phyloP scores from a whole-genome alignment of 1,140 invertebrate species.

The Dolichoris vasculosae region DNA sequence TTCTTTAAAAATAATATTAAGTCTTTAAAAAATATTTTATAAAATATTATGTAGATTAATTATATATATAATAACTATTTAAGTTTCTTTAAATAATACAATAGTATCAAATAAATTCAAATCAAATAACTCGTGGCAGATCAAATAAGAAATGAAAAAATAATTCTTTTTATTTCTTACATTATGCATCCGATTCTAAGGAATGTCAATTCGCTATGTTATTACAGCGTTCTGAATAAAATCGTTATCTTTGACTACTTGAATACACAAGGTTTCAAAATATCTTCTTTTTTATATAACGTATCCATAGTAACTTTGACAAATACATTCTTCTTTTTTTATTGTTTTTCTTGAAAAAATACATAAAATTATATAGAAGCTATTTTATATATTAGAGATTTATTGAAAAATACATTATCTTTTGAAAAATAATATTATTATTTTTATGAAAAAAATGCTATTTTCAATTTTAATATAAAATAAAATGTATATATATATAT shows the following conservation, averaged over 20 bases:
- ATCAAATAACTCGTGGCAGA: too few relatives aligned
- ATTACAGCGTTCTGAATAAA: neutral
- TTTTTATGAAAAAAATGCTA: neutral
- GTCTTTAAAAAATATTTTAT: too few relatives aligned
- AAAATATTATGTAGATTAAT: too few relatives aligned
- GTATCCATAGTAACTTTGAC: neutral
- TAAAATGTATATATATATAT: neutral
- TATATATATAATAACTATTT: too few relatives aligned
- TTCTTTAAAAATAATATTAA: too few relatives aligned
- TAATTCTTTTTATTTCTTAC: slow-evolving; percentile 25
- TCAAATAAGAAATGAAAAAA: too few relatives aligned
- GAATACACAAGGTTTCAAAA: neutral
- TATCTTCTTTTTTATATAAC: too few relatives aligned
- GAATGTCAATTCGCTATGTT: neutral
- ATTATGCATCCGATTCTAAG: neutral
- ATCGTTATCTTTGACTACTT: neutral
- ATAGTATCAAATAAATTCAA: too few relatives aligned
- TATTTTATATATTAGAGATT: neutral
- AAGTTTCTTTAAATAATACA: too few relatives aligned
- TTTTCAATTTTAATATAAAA: neutral
- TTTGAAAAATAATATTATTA: neutral
- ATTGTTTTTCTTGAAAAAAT: neutral
- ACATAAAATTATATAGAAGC: neutral
- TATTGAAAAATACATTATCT: neutral
- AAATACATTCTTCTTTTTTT: neutral